Base-by-base conservation (phyloP, 1,140 invertebrate genomes). In the Whitmania pigra region DNA sequence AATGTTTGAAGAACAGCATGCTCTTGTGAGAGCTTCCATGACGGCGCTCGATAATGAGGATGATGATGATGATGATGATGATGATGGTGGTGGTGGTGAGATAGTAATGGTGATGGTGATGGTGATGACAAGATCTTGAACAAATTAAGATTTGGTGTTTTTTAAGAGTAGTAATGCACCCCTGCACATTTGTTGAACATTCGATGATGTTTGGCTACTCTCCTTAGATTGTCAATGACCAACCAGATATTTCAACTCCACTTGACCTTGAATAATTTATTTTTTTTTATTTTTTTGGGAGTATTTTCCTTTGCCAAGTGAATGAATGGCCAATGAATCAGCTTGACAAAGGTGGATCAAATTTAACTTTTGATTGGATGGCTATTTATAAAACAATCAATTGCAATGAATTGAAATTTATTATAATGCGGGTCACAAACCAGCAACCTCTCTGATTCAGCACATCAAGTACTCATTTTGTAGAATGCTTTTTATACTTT, bases 21-120 rank as follows among this genome's bases (percentile, higher is more conserved):
- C 22, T 63, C 11, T 22, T 63, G 29, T 63, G 57, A 63, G 7
- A 31, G 29, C 29, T 22, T 25, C n/a, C n/a, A n/a, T n/a, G n/a
- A n/a, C n/a, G n/a, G n/a, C n/a, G n/a, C n/a, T n/a, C 22, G 57
- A 11, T 63, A 18, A 4, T 22, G 11, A 31, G 7, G 18, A 0
- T 63, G 57, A 63, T 63, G 57, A 63, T 63, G 57, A 31, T 63
- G 57, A 31, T 22, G 57, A 63, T 63, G 57, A 63, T 63, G 29
- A 31, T 63, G 29, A 31, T 63, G 29, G 9, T 63, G 29, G 57
- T 63, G 29, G 57, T 63, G 57, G 57, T 60, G 27, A 17, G 27
- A 17, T 60, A 17, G 55, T 60, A 60, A 27, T 60, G 55, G 55
- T 31, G 22, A 13, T 31, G 3, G 15, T 11, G 22, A 13, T 13